A percentile compares a stretch with the other conserved stretches of the same genome.
phyloP scores from a whole-genome alignment of 2,113 vertebrate genomes.

The Tor tambroides region DNA sequence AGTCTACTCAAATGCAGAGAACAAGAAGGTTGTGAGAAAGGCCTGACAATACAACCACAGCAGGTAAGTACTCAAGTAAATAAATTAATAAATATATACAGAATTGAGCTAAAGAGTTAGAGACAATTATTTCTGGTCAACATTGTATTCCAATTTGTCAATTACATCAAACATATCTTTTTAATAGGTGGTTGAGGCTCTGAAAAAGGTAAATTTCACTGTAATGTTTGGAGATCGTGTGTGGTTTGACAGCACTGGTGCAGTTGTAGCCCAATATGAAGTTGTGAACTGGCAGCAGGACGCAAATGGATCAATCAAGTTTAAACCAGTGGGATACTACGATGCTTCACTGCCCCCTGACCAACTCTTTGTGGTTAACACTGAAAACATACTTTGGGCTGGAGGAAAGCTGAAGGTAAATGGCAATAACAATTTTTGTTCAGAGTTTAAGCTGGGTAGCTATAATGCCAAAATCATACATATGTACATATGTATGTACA shows the following conservation, averaged over 20 bases:
- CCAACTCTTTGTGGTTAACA: conserved; percentile 58
- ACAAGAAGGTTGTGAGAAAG: conserved; percentile 62
- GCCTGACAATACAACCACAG: too few species aligned
- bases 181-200: not conserved
- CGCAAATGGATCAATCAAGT: too few species aligned
- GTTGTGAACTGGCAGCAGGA: conserved; percentile 68
- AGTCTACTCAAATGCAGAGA: conserved; percentile 64
- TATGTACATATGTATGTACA: not conserved
- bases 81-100: not conserved
- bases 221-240: not conserved
- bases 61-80: conserved; percentile 64
- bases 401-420: conserved; percentile 62
- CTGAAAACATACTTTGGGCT: conserved; percentile 65
- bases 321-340: too few species aligned
- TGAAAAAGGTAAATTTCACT: not conserved
- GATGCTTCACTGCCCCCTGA: too few species aligned
- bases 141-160: not conserved
- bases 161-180: not conserved
- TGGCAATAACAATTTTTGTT: not conserved
- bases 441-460: too few species aligned
- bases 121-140: too few species aligned
- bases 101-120: not conserved
- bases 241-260: conserved; percentile 69
- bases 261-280: conserved; percentile 72
- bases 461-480: too few species aligned